Evolutionary conservation across 2,797 vertebrate genomes (phyloP).

Genomic region (Echiichthys vipera): DNA sequence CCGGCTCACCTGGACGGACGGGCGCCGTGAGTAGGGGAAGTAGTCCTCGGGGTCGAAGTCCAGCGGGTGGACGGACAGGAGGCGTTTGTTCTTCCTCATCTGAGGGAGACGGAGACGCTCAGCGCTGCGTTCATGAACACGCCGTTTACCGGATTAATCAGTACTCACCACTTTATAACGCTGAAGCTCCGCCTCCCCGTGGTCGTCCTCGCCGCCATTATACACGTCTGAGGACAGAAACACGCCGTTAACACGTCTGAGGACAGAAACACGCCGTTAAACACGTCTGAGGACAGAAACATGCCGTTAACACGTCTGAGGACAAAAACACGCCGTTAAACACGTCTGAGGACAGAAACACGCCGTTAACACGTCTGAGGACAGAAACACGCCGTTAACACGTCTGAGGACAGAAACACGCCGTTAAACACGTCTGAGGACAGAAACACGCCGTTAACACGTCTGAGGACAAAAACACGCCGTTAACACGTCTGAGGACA

Average conservation of each 20-base stretch:
- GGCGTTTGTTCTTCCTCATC: conserved; percentile 91
- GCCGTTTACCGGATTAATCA: no score
- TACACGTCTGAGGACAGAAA: conserved; percentile 60
- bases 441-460: conserved; percentile 67
- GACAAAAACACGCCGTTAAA: no score
- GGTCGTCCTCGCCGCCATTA: conserved; percentile 81
- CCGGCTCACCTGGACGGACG: conserved; percentile 82
- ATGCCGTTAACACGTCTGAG: no score
- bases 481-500: conserved; percentile 71
- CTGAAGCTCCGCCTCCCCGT: conserved; percentile 79
- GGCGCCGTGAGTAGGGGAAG: conserved; percentile 80
- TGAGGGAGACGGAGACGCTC: conserved; percentile 45
- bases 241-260: background rate
- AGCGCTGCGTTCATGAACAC: no score
- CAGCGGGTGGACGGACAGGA: conserved; percentile 91
- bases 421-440: no score
- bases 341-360: conserved; percentile 54
- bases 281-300: conserved; percentile 55
- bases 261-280: conserved; percentile 6
- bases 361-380: background rate
- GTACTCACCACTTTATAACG: conserved; percentile 86
- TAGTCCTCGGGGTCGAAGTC: conserved; percentile 93
- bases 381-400: conserved; percentile 6
- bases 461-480: conserved; percentile 58
- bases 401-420: conserved; percentile 60